Percentiles rank a stretch among this genome's conserved stretches.
Conservation (phyloP, 1,140 invertebrate species). For the Drosophila oshimai region DNA sequence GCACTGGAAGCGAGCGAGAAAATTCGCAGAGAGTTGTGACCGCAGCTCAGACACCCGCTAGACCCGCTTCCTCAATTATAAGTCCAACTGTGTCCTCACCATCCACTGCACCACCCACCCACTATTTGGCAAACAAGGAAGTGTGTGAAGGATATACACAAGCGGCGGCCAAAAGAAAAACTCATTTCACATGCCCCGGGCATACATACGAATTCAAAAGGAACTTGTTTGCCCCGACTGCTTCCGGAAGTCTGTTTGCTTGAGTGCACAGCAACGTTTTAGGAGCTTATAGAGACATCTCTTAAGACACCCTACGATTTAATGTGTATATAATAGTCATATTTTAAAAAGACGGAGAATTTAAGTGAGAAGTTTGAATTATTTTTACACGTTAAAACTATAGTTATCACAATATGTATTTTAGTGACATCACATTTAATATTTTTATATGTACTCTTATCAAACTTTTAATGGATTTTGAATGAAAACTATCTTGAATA, state of each 20-base stretch:
- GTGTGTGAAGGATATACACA: conserved; percentile 52
- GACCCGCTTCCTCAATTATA: conserved; percentile 23
- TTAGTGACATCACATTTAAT: too few relatives aligned
- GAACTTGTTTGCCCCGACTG: conserved; percentile 37
- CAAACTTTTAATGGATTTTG: too few relatives aligned
- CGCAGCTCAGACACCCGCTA: conserved; percentile 49
- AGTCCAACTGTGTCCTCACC: not conserved
- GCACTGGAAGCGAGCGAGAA: conserved; percentile 49
- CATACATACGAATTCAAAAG: conserved; percentile 57
- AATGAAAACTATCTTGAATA: too few relatives aligned
- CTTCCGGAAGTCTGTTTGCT: conserved; percentile 63
- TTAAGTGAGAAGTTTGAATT: too few relatives aligned
- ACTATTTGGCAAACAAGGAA: conserved; percentile 57
- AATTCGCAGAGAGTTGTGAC: conserved; percentile 48
- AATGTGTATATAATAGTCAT: too few relatives aligned
- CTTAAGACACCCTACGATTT: too few relatives aligned
- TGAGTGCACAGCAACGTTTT: conserved; percentile 7
- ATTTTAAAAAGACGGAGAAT: too few relatives aligned
- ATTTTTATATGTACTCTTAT: too few relatives aligned
- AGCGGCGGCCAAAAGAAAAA: conserved; percentile 46
- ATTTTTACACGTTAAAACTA: too few relatives aligned
- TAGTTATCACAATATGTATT: too few relatives aligned
- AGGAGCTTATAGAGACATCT: too few relatives aligned
- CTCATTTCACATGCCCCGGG: conserved; percentile 64
- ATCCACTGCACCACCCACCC: conserved; percentile 8